Evolutionary conservation across 2,888 invertebrate species (phyloP).

Genomic region (Euproctis similis): DNA sequence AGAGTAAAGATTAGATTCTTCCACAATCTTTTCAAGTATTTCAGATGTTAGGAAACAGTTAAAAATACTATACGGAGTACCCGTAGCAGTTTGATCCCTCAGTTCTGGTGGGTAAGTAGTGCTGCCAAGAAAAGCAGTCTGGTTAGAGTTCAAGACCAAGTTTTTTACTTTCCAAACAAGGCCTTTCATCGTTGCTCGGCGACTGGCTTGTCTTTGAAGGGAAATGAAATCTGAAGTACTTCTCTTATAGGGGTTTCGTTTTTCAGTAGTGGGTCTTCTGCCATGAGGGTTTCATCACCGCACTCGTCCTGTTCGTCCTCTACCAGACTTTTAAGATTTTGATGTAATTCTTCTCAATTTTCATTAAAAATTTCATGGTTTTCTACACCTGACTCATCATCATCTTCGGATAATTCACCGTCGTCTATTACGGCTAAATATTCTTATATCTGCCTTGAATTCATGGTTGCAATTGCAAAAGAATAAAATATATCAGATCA

Average conservation of each 20-base stretch:
- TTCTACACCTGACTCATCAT: no score
- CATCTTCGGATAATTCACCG: no score
- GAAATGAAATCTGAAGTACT: conserved; percentile 30
- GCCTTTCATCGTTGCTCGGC: conserved; percentile 28
- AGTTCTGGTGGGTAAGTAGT: conserved; percentile 31
- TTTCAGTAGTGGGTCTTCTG: conserved; percentile 27
- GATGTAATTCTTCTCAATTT: no score
- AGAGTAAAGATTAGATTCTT: conserved; percentile 20
- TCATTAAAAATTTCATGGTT: no score
- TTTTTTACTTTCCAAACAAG: conserved; percentile 31
- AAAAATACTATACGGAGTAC: conserved; percentile 23
- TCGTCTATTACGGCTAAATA: no score
- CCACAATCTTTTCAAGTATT: conserved; percentile 23
- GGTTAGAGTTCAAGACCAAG: conserved; percentile 29
- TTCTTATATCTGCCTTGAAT: no score
- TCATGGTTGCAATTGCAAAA: no score
- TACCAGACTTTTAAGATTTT: no score
- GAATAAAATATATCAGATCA: no score
- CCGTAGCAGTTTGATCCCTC: conserved; percentile 25
- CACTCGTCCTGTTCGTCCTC: no score
- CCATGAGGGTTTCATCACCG: conserved; percentile 23
- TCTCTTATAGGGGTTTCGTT: conserved; percentile 25
- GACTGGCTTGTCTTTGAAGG: conserved; percentile 30
- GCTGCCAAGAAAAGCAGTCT: conserved; percentile 30
- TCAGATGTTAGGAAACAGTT: conserved; percentile 23